Conservation (phyloP, 92 coral and sea anemone genomes). For the Muricea muricata region DNA sequence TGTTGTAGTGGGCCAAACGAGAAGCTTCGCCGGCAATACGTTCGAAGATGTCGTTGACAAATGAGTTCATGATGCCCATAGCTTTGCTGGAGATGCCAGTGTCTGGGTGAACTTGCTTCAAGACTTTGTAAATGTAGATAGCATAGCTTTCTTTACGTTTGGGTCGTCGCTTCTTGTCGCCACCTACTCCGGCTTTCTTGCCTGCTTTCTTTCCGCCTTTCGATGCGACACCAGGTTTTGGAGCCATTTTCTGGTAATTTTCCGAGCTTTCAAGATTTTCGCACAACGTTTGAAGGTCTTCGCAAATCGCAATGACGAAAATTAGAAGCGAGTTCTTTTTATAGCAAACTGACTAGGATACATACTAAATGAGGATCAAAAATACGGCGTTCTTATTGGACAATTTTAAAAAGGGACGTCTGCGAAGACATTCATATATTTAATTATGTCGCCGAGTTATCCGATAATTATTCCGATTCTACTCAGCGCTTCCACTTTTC, state of each 20-base stretch:
- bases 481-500: too few relatives aligned
- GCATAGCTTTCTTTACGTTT: slow-evolving; percentile 20
- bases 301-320: not conserved
- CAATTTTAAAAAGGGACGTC: not conserved
- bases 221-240: not conserved
- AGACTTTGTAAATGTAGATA: slow-evolving; percentile 4
- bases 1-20: slow-evolving; percentile 74
- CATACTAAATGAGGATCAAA: not conserved
- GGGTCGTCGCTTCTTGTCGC: slow-evolving; percentile 1
- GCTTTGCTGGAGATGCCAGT: slow-evolving; percentile 83
- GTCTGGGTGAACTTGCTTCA: slow-evolving; percentile 62
- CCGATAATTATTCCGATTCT: slow-evolving; percentile 1
- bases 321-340: not conserved
- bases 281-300: not conserved
- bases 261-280: not conserved
- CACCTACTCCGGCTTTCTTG: slow-evolving; percentile 36
- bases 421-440: not conserved
- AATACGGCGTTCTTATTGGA: not conserved
- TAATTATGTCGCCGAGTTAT: not conserved
- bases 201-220: too few relatives aligned
- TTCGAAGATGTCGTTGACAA: slow-evolving; percentile 78
- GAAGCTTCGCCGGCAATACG: too few relatives aligned
- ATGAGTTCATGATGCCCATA: slow-evolving; percentile 76
- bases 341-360: not conserved
- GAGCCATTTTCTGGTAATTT: not conserved